phyloP scores from a whole-genome alignment of 2,797 vertebrate species.

The Hapalemur alaotrensis region DNA sequence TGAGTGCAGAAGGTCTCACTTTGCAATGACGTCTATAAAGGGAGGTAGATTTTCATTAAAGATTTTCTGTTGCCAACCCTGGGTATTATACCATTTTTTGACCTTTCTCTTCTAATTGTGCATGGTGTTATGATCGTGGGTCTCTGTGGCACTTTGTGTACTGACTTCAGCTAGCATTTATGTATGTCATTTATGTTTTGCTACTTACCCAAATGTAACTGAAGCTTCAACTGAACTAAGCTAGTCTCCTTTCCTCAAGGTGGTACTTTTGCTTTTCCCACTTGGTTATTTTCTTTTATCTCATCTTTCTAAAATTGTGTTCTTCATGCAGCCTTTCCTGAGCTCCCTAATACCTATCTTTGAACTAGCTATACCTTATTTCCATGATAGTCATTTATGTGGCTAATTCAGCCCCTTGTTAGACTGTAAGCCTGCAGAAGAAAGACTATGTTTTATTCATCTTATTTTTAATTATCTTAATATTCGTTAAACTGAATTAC shows the following conservation, averaged over 20 bases:
- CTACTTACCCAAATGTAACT: not conserved
- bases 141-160: not conserved
- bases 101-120: not conserved
- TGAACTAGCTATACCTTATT: slow-evolving; percentile 8
- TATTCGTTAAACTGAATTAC: slow-evolving; percentile 8
- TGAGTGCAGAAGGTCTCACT: not conserved
- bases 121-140: not conserved
- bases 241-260: not conserved
- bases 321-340: not conserved
- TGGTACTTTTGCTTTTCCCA: not conserved
- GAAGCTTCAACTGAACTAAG: not conserved
- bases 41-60: not conserved
- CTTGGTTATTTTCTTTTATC: not conserved
- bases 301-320: not conserved
- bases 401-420: not conserved
- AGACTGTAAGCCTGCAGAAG: not conserved
- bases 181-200: not conserved
- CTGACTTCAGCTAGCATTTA: not conserved
- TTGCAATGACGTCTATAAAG: not conserved
- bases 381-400: not conserved
- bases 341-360: not conserved
- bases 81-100: not conserved
- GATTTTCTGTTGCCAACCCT: not conserved
- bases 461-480: not conserved
- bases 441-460: not conserved